Base-by-base conservation (phyloP, 2,888 invertebrate genomes). In the Metopia argyrocephala region DNA sequence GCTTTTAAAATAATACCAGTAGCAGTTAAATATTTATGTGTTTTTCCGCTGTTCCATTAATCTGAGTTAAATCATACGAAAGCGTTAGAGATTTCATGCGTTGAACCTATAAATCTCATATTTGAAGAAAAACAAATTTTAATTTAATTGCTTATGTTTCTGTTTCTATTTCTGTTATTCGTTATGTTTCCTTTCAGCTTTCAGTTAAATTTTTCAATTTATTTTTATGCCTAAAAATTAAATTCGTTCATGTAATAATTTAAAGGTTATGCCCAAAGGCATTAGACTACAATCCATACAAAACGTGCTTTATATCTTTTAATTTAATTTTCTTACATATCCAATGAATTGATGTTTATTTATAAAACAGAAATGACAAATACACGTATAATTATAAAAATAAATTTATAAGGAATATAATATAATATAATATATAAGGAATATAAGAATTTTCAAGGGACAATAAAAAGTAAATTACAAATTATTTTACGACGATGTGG, bases 221-320 rank as follows among this genome's bases (percentile, higher is more conserved):
- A n/a, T 61, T 61, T 46, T 18, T 23, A 31, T 56, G 56, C 52
- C 66, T 46, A 52, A 23, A 66, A 71, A 50, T 31, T 61, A 70
- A 75, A 61, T 71, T 68, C 54, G 68, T 65, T 66, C 27, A 62
- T 71, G 56, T 65, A 66, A 79, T 79, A 76, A 70, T 76, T 75
- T 70, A 79, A 70, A 75, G 70, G 66, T 61, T 12, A 50, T 75
- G 50, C 75, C 62, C 79, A 71, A 62, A 71, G 66, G 61, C 66
- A 66, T 66, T 71, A 71, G 50, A 61, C 25, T 56, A n/a, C n/a
- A 23, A 62, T 56, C 62, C 46, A 61, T 62, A 75, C 68, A 52
- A 61, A 38, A 38, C n/a, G 23, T 61, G 45, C 45, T 52, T 52
- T 68, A 61, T 68, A 61, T 68, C 75, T 61, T 61, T 46, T 65